Conservation (phyloP, 92 coral and sea anemone genomes). For the Heteractis magnifica region DNA sequence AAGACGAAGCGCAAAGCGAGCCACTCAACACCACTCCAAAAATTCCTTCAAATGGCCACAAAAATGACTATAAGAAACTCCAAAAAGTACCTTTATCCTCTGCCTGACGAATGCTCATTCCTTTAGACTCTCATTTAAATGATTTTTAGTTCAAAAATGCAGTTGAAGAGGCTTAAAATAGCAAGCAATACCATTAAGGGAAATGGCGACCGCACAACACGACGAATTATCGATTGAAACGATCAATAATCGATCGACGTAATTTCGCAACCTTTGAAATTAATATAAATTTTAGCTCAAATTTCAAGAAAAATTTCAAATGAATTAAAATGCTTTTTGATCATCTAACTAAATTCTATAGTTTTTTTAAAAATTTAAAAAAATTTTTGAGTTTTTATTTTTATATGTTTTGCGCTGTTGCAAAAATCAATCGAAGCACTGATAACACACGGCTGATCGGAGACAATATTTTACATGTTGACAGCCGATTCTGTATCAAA, state of each 20-base stretch:
- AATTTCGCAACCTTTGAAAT: too few relatives aligned
- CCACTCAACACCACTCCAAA: conserved; percentile 8
- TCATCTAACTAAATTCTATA: too few relatives aligned
- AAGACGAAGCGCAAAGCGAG: neutral
- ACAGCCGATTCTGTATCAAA: too few relatives aligned
- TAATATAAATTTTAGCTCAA: too few relatives aligned
- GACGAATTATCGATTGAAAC: neutral
- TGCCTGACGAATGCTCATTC: neutral
- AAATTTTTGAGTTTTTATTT: too few relatives aligned
- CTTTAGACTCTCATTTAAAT: neutral
- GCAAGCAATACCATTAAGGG: neutral
- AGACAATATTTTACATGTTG: too few relatives aligned
- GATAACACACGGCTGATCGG: too few relatives aligned
- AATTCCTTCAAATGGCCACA: neutral
- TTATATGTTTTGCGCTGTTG: too few relatives aligned
- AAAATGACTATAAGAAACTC: neutral
- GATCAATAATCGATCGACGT: neutral
- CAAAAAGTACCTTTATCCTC: conserved; percentile 9
- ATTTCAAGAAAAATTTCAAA: too few relatives aligned
- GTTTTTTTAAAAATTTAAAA: too few relatives aligned
- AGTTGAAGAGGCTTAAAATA: neutral
- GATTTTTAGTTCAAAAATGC: neutral
- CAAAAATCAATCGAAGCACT: too few relatives aligned
- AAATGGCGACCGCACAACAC: neutral
- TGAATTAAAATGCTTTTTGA: too few relatives aligned